These are phyloP conservation scores for Galerucella calmariensis DNA, from an alignment of 2,888 invertebrate genomes.

Conservation along the genomic window DNA sequence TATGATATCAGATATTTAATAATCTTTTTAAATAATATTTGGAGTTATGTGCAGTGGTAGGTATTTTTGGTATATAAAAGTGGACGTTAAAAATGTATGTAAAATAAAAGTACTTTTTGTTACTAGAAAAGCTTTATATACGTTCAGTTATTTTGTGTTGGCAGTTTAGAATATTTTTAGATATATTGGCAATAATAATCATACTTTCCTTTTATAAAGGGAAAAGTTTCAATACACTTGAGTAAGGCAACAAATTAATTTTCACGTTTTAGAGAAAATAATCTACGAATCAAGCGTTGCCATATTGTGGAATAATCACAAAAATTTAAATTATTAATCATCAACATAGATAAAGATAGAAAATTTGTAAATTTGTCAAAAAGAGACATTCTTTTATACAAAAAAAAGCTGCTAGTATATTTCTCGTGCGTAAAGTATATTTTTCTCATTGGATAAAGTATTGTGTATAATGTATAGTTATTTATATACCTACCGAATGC, in stretches of 20 bases:
- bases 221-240: background rate
- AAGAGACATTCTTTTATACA: background rate
- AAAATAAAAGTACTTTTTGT: no score
- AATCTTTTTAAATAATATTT: background rate
- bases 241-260: background rate
- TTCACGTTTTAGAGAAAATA: conserved; percentile 2
- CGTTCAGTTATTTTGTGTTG: background rate
- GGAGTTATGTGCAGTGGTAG: background rate
- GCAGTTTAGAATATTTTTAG: background rate
- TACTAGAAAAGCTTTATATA: background rate
- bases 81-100: no score
- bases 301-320: background rate
- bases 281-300: background rate
- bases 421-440: background rate
- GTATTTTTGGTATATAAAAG: background rate
- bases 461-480: conserved; percentile 1
- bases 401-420: no score
- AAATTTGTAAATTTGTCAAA: background rate
- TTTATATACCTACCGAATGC: background rate
- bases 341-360: no score
- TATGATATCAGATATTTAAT: background rate
- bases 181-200: background rate
- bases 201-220: background rate
- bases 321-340: no score
- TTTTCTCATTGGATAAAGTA: conserved; percentile 5